Evolutionary conservation across 2,888 invertebrate genomes (phyloP).

Genomic region (Philopedon plagiatum): DNA sequence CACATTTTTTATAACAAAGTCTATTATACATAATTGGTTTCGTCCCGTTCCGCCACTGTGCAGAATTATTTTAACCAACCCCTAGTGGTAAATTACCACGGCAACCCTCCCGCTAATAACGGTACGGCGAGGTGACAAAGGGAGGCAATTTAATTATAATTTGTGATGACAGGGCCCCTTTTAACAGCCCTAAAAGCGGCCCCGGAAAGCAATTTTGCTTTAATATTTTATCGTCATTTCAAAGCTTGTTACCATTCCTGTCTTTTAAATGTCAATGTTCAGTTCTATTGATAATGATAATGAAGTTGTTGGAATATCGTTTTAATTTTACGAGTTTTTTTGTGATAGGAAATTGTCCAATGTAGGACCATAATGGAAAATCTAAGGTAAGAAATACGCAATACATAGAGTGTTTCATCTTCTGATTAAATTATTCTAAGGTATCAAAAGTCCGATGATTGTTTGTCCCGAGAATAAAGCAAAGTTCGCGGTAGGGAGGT

Average conservation of each 20-base stretch:
- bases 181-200: constrained; percentile 30
- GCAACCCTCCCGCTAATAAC: constrained; percentile 44
- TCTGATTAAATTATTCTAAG: no score
- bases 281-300: constrained; percentile 2
- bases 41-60: constrained; percentile 9
- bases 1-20: no score
- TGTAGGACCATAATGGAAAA: no score
- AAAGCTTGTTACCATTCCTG: not conserved
- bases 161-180: constrained; percentile 48
- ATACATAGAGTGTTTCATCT: no score
- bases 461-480: no score
- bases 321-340: not conserved
- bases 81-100: constrained; percentile 37
- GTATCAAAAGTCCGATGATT: no score
- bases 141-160: constrained; percentile 53
- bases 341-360: no score
- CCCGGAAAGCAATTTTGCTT: constrained; percentile 20
- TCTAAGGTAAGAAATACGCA: no score
- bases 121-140: constrained; percentile 51
- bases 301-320: not conserved
- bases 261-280: not conserved
- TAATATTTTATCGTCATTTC: constrained; percentile 25
- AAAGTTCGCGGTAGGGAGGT: no score
- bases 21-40: not conserved
- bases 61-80: constrained; percentile 14